Percentiles rank a stretch among this genome's conserved stretches.
Evolutionary conservation across 2,797 vertebrate genomes (phyloP).

Genomic region (Rhincodon typus): DNA sequence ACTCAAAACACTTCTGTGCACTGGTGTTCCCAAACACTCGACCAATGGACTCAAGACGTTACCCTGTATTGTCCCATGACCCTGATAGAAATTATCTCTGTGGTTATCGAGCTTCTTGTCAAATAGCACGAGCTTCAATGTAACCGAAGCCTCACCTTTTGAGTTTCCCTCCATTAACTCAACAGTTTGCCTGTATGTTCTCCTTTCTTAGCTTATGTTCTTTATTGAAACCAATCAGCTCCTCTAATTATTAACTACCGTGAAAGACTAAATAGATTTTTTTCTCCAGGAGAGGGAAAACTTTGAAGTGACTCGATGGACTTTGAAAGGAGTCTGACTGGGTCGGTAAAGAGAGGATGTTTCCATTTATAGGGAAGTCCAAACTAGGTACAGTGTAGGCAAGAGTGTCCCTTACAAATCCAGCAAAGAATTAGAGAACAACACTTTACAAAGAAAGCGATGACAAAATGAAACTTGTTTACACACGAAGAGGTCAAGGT

Average conservation of each 20-base stretch:
- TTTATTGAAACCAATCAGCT: neutral
- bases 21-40: too few species aligned
- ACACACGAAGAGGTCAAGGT: neutral
- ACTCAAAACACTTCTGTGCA: too few species aligned
- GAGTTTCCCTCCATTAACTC: neutral
- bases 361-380: neutral
- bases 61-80: neutral
- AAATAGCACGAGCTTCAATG: neutral
- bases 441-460: neutral
- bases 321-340: neutral
- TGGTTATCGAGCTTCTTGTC: neutral
- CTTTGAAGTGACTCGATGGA: neutral
- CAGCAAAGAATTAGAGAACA: neutral
- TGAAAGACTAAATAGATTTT: neutral
- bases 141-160: neutral
- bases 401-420: neutral
- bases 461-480: neutral
- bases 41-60: too few species aligned
- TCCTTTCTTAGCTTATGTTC: neutral
- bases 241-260: neutral
- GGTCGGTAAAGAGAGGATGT: neutral
- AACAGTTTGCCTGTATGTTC: neutral
- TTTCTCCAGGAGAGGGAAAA: neutral
- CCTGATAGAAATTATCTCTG: neutral
- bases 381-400: neutral